phyloP scores from a whole-genome alignment of 2,113 vertebrate species.

The Nyctereutes procyonoides region DNA sequence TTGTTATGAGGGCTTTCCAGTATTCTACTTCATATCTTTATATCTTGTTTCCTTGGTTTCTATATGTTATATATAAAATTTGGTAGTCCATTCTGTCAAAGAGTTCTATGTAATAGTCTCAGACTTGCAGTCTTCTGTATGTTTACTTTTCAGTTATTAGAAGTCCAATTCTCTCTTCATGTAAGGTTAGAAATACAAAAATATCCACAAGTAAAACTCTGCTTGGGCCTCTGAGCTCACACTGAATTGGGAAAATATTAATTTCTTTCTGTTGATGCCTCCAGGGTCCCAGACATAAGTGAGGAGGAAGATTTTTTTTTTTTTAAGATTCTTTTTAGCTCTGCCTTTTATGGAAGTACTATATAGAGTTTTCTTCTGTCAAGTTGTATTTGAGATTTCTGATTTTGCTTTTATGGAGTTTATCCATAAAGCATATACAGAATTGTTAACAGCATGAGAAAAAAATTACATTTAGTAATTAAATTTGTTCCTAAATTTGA shows the following conservation, averaged over 20 bases:
- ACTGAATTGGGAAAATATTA: background rate
- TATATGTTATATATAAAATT: background rate
- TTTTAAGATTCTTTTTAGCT: background rate
- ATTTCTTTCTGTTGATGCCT: background rate
- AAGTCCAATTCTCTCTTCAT: background rate
- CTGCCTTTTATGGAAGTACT: background rate
- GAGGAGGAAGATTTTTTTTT: background rate
- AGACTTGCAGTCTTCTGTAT: background rate
- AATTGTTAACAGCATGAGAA: background rate
- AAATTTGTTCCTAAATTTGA: slow-evolving; percentile 26
- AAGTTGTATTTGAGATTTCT: background rate
- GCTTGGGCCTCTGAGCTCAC: background rate
- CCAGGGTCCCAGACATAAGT: background rate
- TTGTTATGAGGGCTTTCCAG: background rate
- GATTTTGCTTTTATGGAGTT: background rate
- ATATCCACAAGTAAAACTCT: background rate
- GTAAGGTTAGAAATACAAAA: background rate
- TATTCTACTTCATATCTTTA: background rate
- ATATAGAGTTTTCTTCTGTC: background rate
- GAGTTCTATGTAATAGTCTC: background rate
- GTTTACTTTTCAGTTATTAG: background rate
- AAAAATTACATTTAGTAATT: background rate
- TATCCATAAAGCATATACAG: background rate
- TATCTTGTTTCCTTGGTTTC: slow-evolving; percentile 18
- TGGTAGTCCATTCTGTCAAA: background rate